phyloP scores from a whole-genome alignment of 2,888 invertebrate genomes.

The Andrena bucephala region DNA sequence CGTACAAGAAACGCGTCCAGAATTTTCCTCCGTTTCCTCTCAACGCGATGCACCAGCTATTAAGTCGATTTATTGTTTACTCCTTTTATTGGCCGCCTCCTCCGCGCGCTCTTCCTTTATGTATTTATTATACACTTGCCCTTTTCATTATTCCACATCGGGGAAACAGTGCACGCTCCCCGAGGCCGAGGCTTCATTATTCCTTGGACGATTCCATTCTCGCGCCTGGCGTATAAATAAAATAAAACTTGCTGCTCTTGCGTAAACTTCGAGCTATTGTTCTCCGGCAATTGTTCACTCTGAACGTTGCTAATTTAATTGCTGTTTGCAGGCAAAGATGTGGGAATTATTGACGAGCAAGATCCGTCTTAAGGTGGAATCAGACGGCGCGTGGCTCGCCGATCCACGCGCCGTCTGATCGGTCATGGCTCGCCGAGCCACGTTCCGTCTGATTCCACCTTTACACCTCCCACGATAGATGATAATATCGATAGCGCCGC shows the following conservation, averaged over 20 bases:
- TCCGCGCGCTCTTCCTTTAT: conserved; percentile 16
- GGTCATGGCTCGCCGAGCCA: too few species aligned
- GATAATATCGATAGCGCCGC: background rate
- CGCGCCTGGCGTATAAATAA: background rate
- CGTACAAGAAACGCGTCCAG: background rate
- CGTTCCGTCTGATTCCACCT: too few species aligned
- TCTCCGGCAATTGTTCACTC: background rate
- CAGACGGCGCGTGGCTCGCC: too few species aligned
- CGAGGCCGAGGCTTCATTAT: conserved; percentile 11
- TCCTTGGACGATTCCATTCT: conserved; percentile 10
- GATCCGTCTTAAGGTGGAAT: background rate
- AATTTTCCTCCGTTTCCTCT: conserved; percentile 3
- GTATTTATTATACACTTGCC: conserved; percentile 33
- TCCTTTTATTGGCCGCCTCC: conserved; percentile 13
- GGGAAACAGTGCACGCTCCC: conserved; percentile 17
- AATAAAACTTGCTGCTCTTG: background rate
- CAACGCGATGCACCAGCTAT: conserved; percentile 10
- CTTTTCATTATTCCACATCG: conserved; percentile 32
- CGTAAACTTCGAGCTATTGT: background rate
- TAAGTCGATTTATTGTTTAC: conserved; percentile 35
- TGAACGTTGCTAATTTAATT: background rate
- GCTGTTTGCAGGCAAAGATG: too few species aligned
- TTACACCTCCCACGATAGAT: background rate
- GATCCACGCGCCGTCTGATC: too few species aligned
- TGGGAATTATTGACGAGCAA: too few species aligned